A percentile compares a stretch with the other conserved stretches of the same genome.
These are phyloP conservation scores for Carcharodon carcharias DNA, from an alignment of 2,797 vertebrate genomes.

Conservation along the genomic window DNA sequence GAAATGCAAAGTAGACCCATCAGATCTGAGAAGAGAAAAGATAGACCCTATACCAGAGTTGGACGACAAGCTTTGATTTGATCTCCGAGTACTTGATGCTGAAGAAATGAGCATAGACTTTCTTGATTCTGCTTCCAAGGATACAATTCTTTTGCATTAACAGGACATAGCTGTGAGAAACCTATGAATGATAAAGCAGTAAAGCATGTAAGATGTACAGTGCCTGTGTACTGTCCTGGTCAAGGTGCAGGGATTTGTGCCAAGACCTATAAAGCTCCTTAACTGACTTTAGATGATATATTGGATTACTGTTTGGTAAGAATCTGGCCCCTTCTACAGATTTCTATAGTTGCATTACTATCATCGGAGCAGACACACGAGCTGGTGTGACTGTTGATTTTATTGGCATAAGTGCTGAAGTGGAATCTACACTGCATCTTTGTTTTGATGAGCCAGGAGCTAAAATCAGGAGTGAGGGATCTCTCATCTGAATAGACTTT, in stretches of 20 bases:
- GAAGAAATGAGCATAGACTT: background rate
- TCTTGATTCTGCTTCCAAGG: background rate
- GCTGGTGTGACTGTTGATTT: background rate
- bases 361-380: background rate
- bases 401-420: background rate
- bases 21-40: background rate
- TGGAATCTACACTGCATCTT: background rate
- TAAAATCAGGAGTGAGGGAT: background rate
- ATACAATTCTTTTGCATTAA: background rate
- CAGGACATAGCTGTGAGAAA: background rate
- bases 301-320: background rate
- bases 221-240: background rate
- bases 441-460: background rate
- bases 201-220: background rate
- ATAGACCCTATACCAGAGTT: background rate
- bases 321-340: background rate
- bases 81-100: background rate
- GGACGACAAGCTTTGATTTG: background rate
- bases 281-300: background rate
- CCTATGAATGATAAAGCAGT: background rate
- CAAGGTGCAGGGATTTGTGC: background rate
- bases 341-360: background rate
- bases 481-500: background rate
- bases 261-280: background rate
- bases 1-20: background rate